Evolutionary conservation across 1,140 invertebrate species (phyloP), one percentile per base, ranked within the genome.

Genomic region (Zelostemma sp.): DNA sequence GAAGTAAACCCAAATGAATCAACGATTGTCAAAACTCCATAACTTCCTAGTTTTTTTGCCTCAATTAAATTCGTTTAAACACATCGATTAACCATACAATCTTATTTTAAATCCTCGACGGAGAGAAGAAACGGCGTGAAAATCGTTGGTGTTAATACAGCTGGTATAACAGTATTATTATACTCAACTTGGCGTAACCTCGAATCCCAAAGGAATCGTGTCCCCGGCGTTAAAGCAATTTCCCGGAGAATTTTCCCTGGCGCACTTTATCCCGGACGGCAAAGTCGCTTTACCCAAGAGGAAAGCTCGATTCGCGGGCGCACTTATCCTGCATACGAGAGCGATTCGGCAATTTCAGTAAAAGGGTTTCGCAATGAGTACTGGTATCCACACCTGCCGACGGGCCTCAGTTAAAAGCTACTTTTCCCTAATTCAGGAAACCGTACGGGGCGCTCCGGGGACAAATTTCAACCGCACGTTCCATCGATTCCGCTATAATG

Each of bases 331-430:
- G 72, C 72, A 74, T 74, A 72, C 62, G 60, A 72, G 49, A 72
- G 68, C 65, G 60, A 68, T 68, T 72, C 59, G 65, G 65, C 66
- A 75, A 75, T 75, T 75, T 75, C 69, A 51, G 66, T 75, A 72
- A 75, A 75, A 75, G 73, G 69, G 73, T 75, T 75, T 72, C 51
- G 68, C 62, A 59, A 61, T 51, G 51, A 45, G 57, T 54, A 40
- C 58, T 61, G 50, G 66, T 50, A 58, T 60, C 61, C 14, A 59
- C 73, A 75, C 73, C 73, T 72, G 69, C 65, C 72, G 69, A 75
- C 66, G 63, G 59, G 66, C 66, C 69, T 66, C n/a, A 62, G 72
- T 69, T 73, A 70, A 73, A 73, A 73, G 72, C 72, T 73, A 67
- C 68, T 70, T 66, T 62, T 65, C 61, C 63, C 67, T 73, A 73